phyloP scores from a whole-genome alignment of 2,113 vertebrate genomes.

The Protobothrops flavoviridis region DNA sequence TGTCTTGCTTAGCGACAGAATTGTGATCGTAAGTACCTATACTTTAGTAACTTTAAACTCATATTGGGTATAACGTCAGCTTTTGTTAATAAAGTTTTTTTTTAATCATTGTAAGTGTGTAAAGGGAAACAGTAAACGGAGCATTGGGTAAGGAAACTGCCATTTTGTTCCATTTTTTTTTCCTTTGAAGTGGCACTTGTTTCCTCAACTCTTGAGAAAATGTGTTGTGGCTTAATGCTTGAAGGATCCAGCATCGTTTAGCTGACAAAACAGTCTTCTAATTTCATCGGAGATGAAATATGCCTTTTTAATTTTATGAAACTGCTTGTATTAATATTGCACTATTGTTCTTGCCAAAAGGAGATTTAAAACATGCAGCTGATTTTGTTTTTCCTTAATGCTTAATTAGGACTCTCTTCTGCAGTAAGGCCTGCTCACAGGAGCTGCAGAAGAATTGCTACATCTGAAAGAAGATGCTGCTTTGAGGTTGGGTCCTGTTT shows the following conservation, averaged over 20 bases:
- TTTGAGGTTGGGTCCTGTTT: constrained; percentile 28
- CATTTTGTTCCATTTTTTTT: not conserved
- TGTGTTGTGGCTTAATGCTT: constrained; percentile 51
- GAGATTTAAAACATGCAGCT: constrained; percentile 60
- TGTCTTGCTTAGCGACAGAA: not conserved
- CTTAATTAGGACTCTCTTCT: constrained; percentile 63
- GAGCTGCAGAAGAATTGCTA: constrained; percentile 23
- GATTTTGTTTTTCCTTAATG: constrained; percentile 60
- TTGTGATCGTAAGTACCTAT: not conserved
- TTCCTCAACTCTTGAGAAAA: constrained; percentile 30
- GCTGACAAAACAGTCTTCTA: constrained; percentile 62
- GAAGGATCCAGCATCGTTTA: constrained; percentile 42
- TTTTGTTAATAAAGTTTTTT: constrained; percentile 26
- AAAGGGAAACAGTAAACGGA: constrained; percentile 52
- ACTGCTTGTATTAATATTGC: constrained; percentile 62
- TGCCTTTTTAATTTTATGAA: constrained; percentile 62
- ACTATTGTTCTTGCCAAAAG: constrained; percentile 59
- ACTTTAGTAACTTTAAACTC: not conserved
- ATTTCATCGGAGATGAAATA: constrained; percentile 62
- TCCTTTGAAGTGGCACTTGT: not conserved
- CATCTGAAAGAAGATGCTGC: constrained; percentile 42
- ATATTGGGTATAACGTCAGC: not conserved
- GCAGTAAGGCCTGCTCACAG: constrained; percentile 45
- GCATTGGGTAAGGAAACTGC: constrained; percentile 24
- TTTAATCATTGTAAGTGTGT: constrained; percentile 27